A percentile compares a stretch with the other conserved stretches of the same genome.
Conservation (phyloP, 2,888 invertebrate genomes). For the Mantis religiosa region DNA sequence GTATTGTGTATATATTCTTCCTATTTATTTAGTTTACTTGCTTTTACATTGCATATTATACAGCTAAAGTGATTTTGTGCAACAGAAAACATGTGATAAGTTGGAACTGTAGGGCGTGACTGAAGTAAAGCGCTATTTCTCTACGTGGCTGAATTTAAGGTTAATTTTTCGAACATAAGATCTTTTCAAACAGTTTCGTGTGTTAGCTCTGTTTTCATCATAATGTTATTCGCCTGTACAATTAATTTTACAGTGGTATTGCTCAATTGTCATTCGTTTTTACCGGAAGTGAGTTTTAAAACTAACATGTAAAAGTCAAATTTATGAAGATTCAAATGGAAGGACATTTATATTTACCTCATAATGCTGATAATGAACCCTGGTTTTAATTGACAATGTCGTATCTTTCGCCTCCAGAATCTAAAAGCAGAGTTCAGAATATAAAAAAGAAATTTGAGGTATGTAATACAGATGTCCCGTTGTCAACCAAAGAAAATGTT, state of each 20-base stretch:
- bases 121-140: background rate
- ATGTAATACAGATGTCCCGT: background rate
- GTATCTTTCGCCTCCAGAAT: slow-evolving; percentile 15
- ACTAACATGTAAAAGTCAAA: background rate
- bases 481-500: background rate
- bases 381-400: slow-evolving; percentile 9
- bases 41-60: background rate
- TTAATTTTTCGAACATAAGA: background rate
- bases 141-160: background rate
- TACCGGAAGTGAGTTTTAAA: background rate
- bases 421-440: slow-evolving; percentile 18
- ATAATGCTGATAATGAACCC: background rate
- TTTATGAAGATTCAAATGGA: background rate
- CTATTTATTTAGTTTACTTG: background rate
- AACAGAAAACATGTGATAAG: background rate
- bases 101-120: background rate
- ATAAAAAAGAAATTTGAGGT: slow-evolving; percentile 25
- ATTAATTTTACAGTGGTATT: too few species aligned
- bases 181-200: background rate
- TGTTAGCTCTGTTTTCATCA: too few species aligned
- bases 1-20: background rate
- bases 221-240: too few species aligned
- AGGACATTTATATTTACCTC: background rate
- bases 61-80: background rate
- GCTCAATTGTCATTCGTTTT: background rate